Evolutionary conservation across 1,140 invertebrate genomes (phyloP), one percentile per base, ranked within the genome.

Genomic region (Mamestra configurata): DNA sequence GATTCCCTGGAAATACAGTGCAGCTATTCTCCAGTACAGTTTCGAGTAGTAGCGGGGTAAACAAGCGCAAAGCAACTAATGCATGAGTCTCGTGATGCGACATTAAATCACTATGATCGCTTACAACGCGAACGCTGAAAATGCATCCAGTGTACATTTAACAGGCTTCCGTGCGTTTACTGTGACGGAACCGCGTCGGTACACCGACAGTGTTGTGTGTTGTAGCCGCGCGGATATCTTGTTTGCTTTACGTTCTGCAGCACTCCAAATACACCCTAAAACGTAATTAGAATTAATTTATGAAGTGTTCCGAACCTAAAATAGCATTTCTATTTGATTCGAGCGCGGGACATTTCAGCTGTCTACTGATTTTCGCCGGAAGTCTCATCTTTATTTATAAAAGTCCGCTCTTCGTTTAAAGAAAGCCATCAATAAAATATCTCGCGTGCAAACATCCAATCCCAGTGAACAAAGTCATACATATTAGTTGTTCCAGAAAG

Each of bases 301-400:
- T 35, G 46, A 55, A 46, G 15, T 55, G 70, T 72, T 11, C 11
- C 27, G 27, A 18, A 51, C 70, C 27, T n/a, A 15, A 72, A 53
- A 51, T 53, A 20, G 27, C 27, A 53, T 72, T 46, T 49, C 18
- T 49, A 49, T 70, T 46, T 24, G 7, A 18, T 7, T 20, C 1
- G 31, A 46, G 6, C n/a, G 8, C 51, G 35, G 3, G 51, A 73
- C 51, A 11, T 55, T 40, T 55, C n/a, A n/a, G n/a, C n/a, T n/a
- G n/a, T n/a, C n/a, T n/a, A n/a, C 51, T 6, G 51, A 10, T 7
- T 57, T 8, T 73, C 31, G n/a, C 31, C 70, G n/a, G 49, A 55
- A 72, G 27, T 55, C 35, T 72, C 70, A 72, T 53, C 70, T 55
- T 55, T 72, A 72, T 72, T 72, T 72, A 35, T 72, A 20, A 53